Evolutionary conservation across 2,113 vertebrate genomes (phyloP).

Genomic region (Nematolebias whitei): DNA sequence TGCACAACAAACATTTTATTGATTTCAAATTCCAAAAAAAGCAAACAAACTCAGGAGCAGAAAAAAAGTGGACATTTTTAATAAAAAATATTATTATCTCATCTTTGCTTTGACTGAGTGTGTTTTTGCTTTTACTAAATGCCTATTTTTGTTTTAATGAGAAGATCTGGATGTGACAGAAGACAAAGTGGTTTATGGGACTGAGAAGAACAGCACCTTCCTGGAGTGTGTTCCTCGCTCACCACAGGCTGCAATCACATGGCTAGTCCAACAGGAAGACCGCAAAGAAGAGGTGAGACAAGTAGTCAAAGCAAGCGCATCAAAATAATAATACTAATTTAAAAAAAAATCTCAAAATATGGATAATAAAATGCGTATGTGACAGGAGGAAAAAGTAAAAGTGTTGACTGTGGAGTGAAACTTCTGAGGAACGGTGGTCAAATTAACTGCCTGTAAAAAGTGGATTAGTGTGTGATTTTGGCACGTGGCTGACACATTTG

Average conservation of each 20-base stretch:
- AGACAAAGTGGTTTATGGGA: slow-evolving; percentile 85
- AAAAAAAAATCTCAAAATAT: neutral
- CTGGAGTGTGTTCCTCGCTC: slow-evolving; percentile 91
- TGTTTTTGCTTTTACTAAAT: neutral
- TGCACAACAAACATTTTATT: too few species aligned
- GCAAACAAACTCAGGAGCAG: too few species aligned
- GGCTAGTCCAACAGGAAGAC: slow-evolving; percentile 86
- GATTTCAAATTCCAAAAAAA: too few species aligned
- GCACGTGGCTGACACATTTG: slow-evolving; percentile 47
- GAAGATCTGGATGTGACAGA: slow-evolving; percentile 79
- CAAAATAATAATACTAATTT: neutral
- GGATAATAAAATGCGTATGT: neutral
- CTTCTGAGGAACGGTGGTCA: slow-evolving; percentile 18
- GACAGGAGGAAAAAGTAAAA: neutral
- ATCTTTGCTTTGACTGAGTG: neutral
- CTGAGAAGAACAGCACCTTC: slow-evolving; percentile 93
- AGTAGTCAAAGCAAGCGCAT: neutral
- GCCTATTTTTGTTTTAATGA: slow-evolving; percentile 5
- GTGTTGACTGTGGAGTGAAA: slow-evolving; percentile 5
- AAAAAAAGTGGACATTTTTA: too few species aligned
- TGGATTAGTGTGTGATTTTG: slow-evolving; percentile 41
- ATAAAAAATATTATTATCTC: too few species aligned
- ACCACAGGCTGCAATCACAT: slow-evolving; percentile 87
- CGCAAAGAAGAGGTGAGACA: slow-evolving; percentile 85
- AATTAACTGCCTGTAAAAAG: slow-evolving; percentile 33